A percentile compares a stretch with the other conserved stretches of the same genome.
phyloP scores from a whole-genome alignment of 2,888 invertebrate genomes.

The Parnassius smintheus region DNA sequence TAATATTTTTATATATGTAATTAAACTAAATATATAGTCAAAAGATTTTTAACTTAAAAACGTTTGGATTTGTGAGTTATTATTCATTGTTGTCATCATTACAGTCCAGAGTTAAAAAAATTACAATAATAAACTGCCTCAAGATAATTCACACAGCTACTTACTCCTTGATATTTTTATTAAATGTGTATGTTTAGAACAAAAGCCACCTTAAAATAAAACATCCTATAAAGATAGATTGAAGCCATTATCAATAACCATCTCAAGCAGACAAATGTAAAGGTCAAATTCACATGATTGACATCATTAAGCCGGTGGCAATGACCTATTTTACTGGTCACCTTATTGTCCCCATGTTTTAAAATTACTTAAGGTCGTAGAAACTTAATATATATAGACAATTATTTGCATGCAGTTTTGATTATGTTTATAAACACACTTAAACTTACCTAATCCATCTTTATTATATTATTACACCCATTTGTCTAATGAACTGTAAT shows the following conservation, averaged over 20 bases:
- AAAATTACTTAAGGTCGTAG: conserved; percentile 41
- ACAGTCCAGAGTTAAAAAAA: too few relatives aligned
- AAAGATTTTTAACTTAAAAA: too few relatives aligned
- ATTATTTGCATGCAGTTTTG: conserved; percentile 20
- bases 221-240: background rate
- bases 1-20: too few relatives aligned
- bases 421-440: background rate
- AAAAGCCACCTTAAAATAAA: background rate
- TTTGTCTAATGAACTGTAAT: too few relatives aligned
- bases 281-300: conserved; percentile 21
- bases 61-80: too few relatives aligned
- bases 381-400: conserved; percentile 30
- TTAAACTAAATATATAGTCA: too few relatives aligned
- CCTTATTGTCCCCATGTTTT: conserved; percentile 42
- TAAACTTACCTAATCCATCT: background rate
- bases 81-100: too few relatives aligned
- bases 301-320: conserved; percentile 32
- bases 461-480: too few relatives aligned
- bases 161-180: too few relatives aligned
- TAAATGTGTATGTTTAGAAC: too few relatives aligned
- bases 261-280: conserved; percentile 10
- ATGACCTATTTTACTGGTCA: conserved; percentile 44
- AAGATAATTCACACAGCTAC: too few relatives aligned
- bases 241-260: conserved; percentile 7
- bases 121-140: too few relatives aligned